Evolutionary conservation across 2,888 invertebrate species (phyloP).

Genomic region (Melanostoma scalare): DNA sequence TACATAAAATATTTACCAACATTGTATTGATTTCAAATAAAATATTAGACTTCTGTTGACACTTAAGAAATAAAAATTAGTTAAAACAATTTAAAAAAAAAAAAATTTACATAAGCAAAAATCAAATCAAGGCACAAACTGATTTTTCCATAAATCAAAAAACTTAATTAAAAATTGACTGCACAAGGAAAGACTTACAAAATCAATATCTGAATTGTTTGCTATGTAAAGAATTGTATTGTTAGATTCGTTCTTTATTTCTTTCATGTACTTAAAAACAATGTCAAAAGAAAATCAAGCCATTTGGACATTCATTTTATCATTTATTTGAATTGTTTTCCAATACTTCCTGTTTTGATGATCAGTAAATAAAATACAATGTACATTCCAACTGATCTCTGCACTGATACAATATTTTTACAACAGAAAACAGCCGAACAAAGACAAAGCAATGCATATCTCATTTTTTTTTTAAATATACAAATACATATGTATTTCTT

Average conservation of each 20-base stretch:
- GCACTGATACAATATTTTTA: background rate
- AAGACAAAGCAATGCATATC: slow-evolving; percentile 71
- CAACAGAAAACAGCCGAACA: slow-evolving; percentile 36
- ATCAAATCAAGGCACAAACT: slow-evolving; percentile 62
- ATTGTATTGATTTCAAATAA: slow-evolving; percentile 46
- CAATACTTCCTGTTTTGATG: slow-evolving; percentile 41
- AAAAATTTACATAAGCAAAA: slow-evolving; percentile 30
- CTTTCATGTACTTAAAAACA: slow-evolving; percentile 30
- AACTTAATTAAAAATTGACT: slow-evolving; percentile 46
- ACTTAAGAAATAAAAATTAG: slow-evolving; percentile 23
- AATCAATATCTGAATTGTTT: slow-evolving; percentile 35
- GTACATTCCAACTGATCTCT: slow-evolving; percentile 69
- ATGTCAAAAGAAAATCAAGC: background rate
- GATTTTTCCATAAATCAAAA: slow-evolving; percentile 40
- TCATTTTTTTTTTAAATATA: slow-evolving; percentile 48
- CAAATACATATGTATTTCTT: slow-evolving; percentile 52
- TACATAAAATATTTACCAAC: slow-evolving; percentile 35
- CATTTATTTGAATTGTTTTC: slow-evolving; percentile 38
- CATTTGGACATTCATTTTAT: slow-evolving; percentile 2
- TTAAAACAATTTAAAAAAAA: slow-evolving; percentile 21
- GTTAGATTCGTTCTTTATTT: background rate
- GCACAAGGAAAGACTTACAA: slow-evolving; percentile 67
- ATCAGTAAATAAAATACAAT: slow-evolving; percentile 47
- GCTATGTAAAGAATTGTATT: slow-evolving; percentile 25
- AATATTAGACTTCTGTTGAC: slow-evolving; percentile 43